Conservation (phyloP, 2,888 invertebrate species). For the Julus scanicus region DNA sequence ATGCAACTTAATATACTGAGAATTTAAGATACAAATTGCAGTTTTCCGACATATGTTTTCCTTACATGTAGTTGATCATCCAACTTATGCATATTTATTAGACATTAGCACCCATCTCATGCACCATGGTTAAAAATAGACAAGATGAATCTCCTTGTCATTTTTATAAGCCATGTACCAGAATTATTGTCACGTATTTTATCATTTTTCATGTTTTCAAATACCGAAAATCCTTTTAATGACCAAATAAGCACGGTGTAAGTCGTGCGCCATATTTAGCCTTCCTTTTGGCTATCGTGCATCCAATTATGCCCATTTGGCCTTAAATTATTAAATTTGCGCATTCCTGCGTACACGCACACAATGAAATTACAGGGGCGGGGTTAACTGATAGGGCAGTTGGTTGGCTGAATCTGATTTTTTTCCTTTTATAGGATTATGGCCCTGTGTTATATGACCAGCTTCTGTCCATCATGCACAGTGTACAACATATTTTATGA, state of each 20-base stretch:
- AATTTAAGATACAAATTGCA: too few species aligned
- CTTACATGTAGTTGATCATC: too few species aligned
- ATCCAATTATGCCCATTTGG: not conserved
- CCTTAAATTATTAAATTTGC: not conserved
- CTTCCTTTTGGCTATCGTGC: not conserved
- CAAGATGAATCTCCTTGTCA: not conserved
- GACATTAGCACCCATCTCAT: not conserved
- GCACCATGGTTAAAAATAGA: not conserved
- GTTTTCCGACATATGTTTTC: too few species aligned
- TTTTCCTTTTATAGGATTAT: not conserved
- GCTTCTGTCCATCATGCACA: not conserved
- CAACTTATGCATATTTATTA: too few species aligned
- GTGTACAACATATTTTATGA: not conserved
- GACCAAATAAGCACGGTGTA: not conserved
- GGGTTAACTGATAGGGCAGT: not conserved
- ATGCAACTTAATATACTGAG: too few species aligned
- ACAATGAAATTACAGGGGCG: not conserved
- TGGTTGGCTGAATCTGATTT: not conserved
- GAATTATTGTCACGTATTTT: not conserved
- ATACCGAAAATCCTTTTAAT: not conserved
- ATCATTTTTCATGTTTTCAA: constrained; percentile 20
- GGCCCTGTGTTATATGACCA: not conserved
- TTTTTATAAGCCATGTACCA: not conserved
- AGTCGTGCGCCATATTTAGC: not conserved
- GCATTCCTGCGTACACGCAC: not conserved